These are phyloP conservation scores for Camptogramma bilineatum DNA, from an alignment of 2,888 invertebrate species.

Conservation along the genomic window DNA sequence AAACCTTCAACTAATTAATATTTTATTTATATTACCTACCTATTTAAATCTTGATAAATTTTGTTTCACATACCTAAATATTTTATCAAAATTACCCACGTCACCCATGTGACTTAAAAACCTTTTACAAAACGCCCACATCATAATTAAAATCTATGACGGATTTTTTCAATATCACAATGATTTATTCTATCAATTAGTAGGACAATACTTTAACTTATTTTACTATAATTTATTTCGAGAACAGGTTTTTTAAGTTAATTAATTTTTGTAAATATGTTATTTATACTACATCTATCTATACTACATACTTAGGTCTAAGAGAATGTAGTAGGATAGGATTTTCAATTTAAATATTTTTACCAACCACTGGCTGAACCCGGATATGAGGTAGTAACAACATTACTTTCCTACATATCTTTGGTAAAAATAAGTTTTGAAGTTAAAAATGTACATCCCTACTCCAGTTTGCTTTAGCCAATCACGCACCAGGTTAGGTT, in stretches of 20 bases:
- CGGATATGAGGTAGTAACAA: not conserved
- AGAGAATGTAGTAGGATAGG: not conserved
- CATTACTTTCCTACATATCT: not conserved
- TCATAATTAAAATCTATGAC: not conserved
- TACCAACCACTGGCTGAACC: not conserved
- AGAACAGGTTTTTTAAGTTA: not conserved
- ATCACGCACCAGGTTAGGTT: constrained; percentile 30
- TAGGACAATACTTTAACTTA: not conserved
- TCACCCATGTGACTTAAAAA: not conserved
- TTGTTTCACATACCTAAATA: not conserved
- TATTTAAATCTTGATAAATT: not conserved
- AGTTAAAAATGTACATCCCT: constrained; percentile 8
- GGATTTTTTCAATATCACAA: constrained; percentile 5
- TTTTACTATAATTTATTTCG: not conserved
- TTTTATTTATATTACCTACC: not conserved
- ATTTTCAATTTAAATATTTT: not conserved
- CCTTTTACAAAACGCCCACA: not conserved
- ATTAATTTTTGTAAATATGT: not conserved
- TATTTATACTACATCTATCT: too few species aligned
- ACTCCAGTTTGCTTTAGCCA: constrained; percentile 9
- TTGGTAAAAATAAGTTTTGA: not conserved
- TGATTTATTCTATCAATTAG: not conserved
- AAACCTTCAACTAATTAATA: not conserved
- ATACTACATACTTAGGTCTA: not conserved
- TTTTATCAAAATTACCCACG: not conserved